Conservation (phyloP, 2,797 vertebrate species). For the Sebastes nivosus region DNA sequence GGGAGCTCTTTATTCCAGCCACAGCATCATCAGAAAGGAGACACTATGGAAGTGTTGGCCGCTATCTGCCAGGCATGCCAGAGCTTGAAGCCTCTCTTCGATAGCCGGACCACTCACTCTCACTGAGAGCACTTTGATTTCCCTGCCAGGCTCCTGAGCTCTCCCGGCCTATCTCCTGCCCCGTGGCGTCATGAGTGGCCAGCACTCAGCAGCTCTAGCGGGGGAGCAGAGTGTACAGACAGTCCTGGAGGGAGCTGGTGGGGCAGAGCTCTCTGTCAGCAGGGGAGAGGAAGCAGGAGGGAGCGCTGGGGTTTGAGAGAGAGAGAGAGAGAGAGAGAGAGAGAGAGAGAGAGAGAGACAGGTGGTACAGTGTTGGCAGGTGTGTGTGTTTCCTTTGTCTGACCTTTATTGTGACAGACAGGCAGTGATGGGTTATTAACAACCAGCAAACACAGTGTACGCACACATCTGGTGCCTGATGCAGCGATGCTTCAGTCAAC, state of each 20-base stretch:
- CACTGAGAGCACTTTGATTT: conserved; percentile 64
- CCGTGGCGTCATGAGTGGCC: conserved; percentile 29
- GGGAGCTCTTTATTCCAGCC: background rate
- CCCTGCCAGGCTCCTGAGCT: conserved; percentile 58
- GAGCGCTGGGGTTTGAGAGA: background rate
- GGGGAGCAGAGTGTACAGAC: conserved; percentile 24
- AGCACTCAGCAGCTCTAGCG: conserved; percentile 50
- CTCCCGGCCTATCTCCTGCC: conserved; percentile 59
- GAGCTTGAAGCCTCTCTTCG: conserved; percentile 51
- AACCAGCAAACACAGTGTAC: conserved; percentile 5
- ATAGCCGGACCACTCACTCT: conserved; percentile 61
- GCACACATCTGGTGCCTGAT: conserved; percentile 31
- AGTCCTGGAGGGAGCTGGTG: conserved; percentile 25
- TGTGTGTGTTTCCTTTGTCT: conserved; percentile 25
- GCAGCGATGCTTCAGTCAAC: background rate
- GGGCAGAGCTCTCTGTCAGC: conserved; percentile 16
- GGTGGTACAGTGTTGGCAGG: conserved; percentile 10
- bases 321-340: background rate
- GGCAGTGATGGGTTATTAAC: conserved; percentile 37
- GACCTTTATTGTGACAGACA: conserved; percentile 58
- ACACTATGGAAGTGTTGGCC: conserved; percentile 34
- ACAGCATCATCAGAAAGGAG: conserved; percentile 19
- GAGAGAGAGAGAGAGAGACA: conserved; percentile 7
- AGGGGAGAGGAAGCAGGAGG: conserved; percentile 14
- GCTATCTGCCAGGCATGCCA: conserved; percentile 54